Conservation (phyloP, 92 coral and sea anemone genomes). For the Meandrina meandrites region DNA sequence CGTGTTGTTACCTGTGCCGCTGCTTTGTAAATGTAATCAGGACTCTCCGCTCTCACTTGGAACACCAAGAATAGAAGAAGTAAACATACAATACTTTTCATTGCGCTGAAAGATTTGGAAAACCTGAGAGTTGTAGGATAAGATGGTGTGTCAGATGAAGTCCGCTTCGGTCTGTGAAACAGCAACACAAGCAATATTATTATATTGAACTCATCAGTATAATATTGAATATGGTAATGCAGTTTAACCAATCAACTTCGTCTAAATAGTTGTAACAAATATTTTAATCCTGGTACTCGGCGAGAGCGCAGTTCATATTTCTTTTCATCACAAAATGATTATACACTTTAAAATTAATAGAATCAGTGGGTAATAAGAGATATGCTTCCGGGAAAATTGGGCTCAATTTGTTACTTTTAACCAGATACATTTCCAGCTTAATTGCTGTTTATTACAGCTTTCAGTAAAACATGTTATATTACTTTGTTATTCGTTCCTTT, state of each 20-base stretch:
- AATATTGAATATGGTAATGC: not conserved
- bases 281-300: not conserved
- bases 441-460: not conserved
- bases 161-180: not conserved
- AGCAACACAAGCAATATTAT: not conserved
- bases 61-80: not conserved
- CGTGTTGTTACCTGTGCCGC: not conserved
- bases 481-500: not conserved
- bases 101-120: not conserved
- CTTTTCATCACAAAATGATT: not conserved
- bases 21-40: constrained; percentile 10
- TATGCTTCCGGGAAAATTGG: not conserved
- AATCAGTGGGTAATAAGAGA: not conserved
- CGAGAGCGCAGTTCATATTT: not conserved
- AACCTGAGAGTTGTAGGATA: not conserved
- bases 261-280: not conserved
- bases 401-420: not conserved
- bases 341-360: not conserved
- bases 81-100: not conserved
- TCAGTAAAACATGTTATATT: not conserved
- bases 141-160: not conserved
- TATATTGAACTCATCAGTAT: not conserved
- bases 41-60: not conserved
- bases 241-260: not conserved
- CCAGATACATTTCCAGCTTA: constrained; percentile 1